Evolutionary conservation across 2,888 invertebrate species (phyloP).

Genomic region (Syrphus vitripennis): DNA sequence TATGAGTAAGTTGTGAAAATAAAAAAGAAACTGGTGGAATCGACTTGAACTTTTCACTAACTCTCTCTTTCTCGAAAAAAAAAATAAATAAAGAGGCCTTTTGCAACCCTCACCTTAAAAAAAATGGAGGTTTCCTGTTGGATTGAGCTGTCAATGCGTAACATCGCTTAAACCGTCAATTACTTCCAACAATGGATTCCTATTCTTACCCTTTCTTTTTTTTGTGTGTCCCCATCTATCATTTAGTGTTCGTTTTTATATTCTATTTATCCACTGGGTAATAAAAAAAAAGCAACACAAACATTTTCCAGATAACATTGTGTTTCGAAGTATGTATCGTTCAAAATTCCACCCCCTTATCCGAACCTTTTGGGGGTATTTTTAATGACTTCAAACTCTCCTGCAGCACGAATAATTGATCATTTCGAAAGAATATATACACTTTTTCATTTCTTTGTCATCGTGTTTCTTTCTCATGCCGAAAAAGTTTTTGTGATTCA

Average conservation of each 20-base stretch:
- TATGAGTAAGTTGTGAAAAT: slow-evolving; percentile 11
- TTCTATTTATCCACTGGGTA: slow-evolving; percentile 25
- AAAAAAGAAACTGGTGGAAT: neutral
- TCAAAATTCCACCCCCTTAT: neutral
- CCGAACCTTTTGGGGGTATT: neutral
- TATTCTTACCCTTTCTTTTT: slow-evolving; percentile 27
- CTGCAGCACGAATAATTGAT: slow-evolving; percentile 65
- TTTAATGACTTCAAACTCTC: slow-evolving; percentile 65
- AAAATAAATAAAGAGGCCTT: slow-evolving; percentile 1
- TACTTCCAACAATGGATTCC: slow-evolving; percentile 46
- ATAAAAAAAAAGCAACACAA: slow-evolving; percentile 45
- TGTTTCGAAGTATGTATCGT: slow-evolving; percentile 48
- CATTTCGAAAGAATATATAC: slow-evolving; percentile 45
- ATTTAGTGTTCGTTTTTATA: slow-evolving; percentile 13
- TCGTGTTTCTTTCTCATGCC: neutral
- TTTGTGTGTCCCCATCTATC: slow-evolving; percentile 28
- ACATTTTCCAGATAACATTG: slow-evolving; percentile 57
- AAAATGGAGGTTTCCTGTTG: neutral
- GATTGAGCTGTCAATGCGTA: slow-evolving; percentile 51
- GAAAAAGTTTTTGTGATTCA: slow-evolving; percentile 62
- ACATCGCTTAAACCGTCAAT: slow-evolving; percentile 53
- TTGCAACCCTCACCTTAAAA: neutral
- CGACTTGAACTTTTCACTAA: neutral
- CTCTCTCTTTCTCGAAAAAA: neutral
- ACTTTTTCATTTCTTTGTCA: slow-evolving; percentile 2